Percentiles rank a stretch among this genome's conserved stretches.
These are phyloP conservation scores for Myotis pilosus DNA, from an alignment of 2,797 vertebrate species.

Conservation along the genomic window DNA sequence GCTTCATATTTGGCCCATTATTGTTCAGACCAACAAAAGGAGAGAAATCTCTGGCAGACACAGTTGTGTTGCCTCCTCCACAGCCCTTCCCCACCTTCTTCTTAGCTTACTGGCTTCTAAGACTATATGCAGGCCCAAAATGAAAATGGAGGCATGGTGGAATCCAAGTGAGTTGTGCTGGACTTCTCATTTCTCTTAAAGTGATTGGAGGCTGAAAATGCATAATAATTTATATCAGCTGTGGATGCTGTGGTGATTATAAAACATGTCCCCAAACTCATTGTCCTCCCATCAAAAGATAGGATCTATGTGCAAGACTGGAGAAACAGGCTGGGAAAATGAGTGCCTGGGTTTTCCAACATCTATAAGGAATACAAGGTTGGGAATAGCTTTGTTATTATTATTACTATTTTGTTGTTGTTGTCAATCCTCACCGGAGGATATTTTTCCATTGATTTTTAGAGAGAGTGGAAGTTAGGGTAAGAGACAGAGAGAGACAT, in stretches of 20 bases:
- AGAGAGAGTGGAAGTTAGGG: no score
- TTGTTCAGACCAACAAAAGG: constrained; percentile 55
- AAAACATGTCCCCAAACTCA: constrained; percentile 37
- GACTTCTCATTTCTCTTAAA: constrained; percentile 22
- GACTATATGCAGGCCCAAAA: constrained; percentile 7
- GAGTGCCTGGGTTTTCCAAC: background rate
- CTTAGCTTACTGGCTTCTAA: background rate
- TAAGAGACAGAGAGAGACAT: no score
- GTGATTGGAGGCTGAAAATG: constrained; percentile 32
- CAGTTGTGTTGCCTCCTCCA: background rate
- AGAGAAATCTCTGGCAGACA: constrained; percentile 51
- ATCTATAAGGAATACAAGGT: constrained; percentile 26
- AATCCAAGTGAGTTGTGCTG: background rate
- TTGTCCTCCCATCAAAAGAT: background rate
- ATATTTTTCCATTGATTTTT: no score
- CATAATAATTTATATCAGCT: constrained; percentile 26
- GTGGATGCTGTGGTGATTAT: background rate
- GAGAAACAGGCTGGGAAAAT: constrained; percentile 22
- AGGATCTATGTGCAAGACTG: background rate
- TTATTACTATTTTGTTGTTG: no score
- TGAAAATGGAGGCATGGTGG: background rate
- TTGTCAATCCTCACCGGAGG: no score
- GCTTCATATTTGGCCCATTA: constrained; percentile 49
- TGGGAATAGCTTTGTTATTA: background rate
- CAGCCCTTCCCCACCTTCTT: background rate